Evolutionary conservation across 2,888 invertebrate genomes (phyloP).

Genomic region (Fragum whitleyi): DNA sequence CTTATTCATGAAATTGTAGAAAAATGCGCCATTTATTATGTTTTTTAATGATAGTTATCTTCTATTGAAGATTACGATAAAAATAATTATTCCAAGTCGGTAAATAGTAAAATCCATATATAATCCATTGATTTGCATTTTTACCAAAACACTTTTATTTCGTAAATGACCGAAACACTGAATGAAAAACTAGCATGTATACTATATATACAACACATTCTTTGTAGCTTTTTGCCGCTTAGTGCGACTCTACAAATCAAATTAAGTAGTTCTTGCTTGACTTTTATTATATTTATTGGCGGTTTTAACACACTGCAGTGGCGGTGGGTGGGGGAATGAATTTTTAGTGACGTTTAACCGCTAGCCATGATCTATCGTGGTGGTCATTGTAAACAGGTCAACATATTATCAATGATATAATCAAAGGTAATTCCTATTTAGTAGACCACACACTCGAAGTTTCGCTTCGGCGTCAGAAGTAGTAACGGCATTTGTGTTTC

Average conservation of each 20-base stretch:
- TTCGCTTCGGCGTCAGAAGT: too few species aligned
- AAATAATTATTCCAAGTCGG: too few species aligned
- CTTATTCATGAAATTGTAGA: too few species aligned
- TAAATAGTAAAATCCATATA: too few species aligned
- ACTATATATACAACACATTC: constrained; percentile 10
- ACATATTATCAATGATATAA: not conserved
- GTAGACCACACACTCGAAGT: too few species aligned
- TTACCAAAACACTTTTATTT: not conserved
- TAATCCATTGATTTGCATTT: not conserved
- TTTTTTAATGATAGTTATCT: too few species aligned
- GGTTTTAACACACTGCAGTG: constrained; percentile 11
- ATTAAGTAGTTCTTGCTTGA: constrained; percentile 25
- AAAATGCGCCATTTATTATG: too few species aligned
- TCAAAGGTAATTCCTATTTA: not conserved
- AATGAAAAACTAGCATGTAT: not conserved
- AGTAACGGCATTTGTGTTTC: too few species aligned
- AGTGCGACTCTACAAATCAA: constrained; percentile 31
- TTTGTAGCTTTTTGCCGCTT: constrained; percentile 18
- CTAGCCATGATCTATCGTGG: constrained; percentile 8
- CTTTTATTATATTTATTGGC: constrained; percentile 31
- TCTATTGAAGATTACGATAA: too few species aligned
- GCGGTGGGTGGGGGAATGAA: constrained; percentile 22
- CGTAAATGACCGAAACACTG: constrained; percentile 2
- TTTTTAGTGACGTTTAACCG: constrained; percentile 20
- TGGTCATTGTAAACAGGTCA: constrained; percentile 14